Conservation (phyloP, 2,888 invertebrate species). For the Caprella mutica region DNA sequence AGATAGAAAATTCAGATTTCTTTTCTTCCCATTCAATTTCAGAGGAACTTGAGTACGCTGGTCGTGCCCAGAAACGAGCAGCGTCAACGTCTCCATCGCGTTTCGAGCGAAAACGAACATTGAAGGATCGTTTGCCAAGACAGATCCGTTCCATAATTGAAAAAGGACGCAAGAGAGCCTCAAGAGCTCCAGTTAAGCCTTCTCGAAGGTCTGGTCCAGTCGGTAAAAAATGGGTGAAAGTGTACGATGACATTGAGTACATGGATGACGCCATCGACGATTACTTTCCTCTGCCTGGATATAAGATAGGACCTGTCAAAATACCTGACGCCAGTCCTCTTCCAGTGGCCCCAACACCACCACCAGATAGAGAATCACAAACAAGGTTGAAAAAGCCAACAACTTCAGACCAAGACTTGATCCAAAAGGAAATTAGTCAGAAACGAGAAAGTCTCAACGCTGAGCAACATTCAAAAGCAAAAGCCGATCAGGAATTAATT, state of each 20-base stretch:
- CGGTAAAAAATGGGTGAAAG: slow-evolving; percentile 42
- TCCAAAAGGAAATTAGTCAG: neutral
- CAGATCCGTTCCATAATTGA: slow-evolving; percentile 68
- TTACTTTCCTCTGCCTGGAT: slow-evolving; percentile 22
- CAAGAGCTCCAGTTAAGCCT: slow-evolving; percentile 20
- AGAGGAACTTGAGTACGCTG: too few species aligned
- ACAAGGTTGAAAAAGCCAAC: neutral
- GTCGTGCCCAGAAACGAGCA: slow-evolving; percentile 64
- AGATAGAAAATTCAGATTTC: too few species aligned
- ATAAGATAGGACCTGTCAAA: slow-evolving; percentile 14
- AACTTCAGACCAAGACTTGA: neutral
- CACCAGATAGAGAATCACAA: slow-evolving; percentile 12
- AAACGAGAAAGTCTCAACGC: neutral
- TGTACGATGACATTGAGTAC: slow-evolving; percentile 44
- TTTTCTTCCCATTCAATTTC: too few species aligned
- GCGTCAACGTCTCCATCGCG: slow-evolving; percentile 57
- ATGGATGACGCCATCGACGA: slow-evolving; percentile 21
- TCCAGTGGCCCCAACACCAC: slow-evolving; percentile 28
- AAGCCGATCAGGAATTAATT: slow-evolving; percentile 9
- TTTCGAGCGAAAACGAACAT: slow-evolving; percentile 42
- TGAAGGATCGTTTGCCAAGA: slow-evolving; percentile 40
- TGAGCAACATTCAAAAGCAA: neutral
- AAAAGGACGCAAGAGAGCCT: slow-evolving; percentile 64
- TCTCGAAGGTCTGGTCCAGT: slow-evolving; percentile 28
- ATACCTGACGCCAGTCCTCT: slow-evolving; percentile 27